phyloP scores from a whole-genome alignment of 2,797 vertebrate species.

The Melopsittacus undulatus region DNA sequence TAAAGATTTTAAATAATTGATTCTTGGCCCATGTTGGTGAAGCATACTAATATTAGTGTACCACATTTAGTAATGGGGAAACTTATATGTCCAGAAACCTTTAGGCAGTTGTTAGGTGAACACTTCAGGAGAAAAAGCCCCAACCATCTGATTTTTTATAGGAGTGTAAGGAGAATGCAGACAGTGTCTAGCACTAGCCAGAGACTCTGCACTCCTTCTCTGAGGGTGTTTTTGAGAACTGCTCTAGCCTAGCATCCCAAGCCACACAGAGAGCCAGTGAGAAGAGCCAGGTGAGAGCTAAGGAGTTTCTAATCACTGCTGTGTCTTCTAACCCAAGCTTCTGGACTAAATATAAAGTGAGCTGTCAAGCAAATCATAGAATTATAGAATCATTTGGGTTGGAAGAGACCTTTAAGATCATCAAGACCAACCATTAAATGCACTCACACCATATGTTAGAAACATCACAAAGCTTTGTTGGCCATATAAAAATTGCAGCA shows the following conservation, averaged over 20 bases:
- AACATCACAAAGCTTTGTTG: slow-evolving; percentile 62
- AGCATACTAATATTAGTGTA: not conserved
- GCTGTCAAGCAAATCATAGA: slow-evolving; percentile 57
- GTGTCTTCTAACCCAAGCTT: slow-evolving; percentile 36
- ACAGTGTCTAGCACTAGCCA: not conserved
- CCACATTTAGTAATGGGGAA: not conserved
- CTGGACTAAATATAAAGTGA: slow-evolving; percentile 64
- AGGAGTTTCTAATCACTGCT: slow-evolving; percentile 42
- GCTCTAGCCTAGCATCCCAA: not conserved
- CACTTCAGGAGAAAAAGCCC: not conserved
- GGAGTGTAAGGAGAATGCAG: not conserved
- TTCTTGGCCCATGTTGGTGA: not conserved
- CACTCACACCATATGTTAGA: slow-evolving; percentile 55
- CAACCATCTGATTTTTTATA: not conserved
- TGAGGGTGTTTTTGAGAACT: not conserved
- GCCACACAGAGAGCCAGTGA: slow-evolving; percentile 36
- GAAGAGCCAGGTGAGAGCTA: slow-evolving; percentile 48
- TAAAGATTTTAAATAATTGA: not conserved
- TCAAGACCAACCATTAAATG: not conserved
- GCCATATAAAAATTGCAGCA: slow-evolving; percentile 60
- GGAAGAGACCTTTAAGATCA: slow-evolving; percentile 3
- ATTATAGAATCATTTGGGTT: not conserved
- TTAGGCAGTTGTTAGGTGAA: not conserved
- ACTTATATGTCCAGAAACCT: not conserved
- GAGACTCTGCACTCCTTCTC: not conserved